Percentiles rank a stretch among this genome's conserved stretches.
These are phyloP conservation scores for Piscicola geometra DNA, from an alignment of 2,888 invertebrate genomes.

Conservation along the genomic window DNA sequence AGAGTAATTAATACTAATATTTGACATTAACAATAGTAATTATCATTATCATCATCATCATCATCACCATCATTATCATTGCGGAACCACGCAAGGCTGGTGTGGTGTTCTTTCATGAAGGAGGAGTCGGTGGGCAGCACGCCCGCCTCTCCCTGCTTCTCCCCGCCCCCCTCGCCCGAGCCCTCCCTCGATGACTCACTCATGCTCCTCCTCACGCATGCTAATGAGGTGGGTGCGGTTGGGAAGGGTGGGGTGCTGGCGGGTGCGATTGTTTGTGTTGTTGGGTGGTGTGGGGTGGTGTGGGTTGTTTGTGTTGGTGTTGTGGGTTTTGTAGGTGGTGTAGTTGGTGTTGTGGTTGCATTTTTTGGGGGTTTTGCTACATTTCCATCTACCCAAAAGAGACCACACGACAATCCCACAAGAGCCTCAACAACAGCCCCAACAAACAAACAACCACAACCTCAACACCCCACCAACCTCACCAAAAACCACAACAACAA, in stretches of 20 bases:
- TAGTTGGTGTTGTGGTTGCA: background rate
- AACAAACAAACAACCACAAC: background rate
- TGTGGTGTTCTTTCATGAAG: conserved; percentile 90
- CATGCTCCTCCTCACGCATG: conserved; percentile 75
- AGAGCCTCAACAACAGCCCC: too few relatives aligned
- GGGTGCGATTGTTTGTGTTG: background rate
- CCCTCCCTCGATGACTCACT: conserved; percentile 56
- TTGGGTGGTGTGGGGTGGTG: background rate
- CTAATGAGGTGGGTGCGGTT: conserved; percentile 56
- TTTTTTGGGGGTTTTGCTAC: background rate
- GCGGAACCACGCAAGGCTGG: conserved; percentile 65
- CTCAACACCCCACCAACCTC: background rate
- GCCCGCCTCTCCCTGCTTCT: background rate
- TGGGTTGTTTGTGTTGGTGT: background rate
- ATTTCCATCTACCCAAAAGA: background rate
- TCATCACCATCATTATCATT: conserved; percentile 46
- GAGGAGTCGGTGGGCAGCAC: background rate
- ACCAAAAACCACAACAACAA: too few relatives aligned
- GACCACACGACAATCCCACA: background rate
- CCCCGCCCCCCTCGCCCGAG: background rate
- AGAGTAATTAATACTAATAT: background rate
- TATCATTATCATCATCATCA: background rate
- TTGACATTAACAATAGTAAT: too few relatives aligned
- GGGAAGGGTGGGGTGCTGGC: background rate
- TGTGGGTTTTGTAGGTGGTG: background rate